phyloP scores from a whole-genome alignment of 2,113 vertebrate genomes.

The Apteryx owenii region DNA sequence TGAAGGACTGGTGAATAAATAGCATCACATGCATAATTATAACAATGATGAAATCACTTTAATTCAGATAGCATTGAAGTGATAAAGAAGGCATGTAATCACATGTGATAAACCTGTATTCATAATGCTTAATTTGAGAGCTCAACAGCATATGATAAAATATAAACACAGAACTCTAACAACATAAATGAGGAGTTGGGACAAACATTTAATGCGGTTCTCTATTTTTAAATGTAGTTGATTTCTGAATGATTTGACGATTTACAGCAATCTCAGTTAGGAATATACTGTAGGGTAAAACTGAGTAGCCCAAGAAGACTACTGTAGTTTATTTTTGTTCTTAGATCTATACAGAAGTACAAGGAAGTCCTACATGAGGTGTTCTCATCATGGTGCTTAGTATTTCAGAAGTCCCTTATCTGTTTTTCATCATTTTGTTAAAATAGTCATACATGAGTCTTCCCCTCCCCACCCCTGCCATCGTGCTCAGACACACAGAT shows the following conservation, averaged over 20 bases:
- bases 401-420: not conserved
- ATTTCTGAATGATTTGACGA: not conserved
- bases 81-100: not conserved
- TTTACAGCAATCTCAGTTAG: not conserved
- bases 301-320: not conserved
- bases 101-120: not conserved
- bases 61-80: not conserved
- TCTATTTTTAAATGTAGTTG: not conserved
- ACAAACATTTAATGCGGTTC: not conserved
- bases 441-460: not conserved
- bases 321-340: not conserved
- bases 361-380: not conserved
- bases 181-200: not conserved
- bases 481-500: no score
- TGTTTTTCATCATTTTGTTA: not conserved
- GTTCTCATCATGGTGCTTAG: not conserved
- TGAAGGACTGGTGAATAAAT: not conserved
- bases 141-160: not conserved
- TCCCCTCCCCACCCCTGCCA: no score
- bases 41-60: not conserved
- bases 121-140: not conserved
- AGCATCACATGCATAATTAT: not conserved
- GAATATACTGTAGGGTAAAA: not conserved
- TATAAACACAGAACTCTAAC: not conserved
- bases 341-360: not conserved